Evolutionary conservation across 2,888 invertebrate genomes (phyloP), one percentile per base, ranked within the genome.

Genomic region (Ochropleura plecta): DNA sequence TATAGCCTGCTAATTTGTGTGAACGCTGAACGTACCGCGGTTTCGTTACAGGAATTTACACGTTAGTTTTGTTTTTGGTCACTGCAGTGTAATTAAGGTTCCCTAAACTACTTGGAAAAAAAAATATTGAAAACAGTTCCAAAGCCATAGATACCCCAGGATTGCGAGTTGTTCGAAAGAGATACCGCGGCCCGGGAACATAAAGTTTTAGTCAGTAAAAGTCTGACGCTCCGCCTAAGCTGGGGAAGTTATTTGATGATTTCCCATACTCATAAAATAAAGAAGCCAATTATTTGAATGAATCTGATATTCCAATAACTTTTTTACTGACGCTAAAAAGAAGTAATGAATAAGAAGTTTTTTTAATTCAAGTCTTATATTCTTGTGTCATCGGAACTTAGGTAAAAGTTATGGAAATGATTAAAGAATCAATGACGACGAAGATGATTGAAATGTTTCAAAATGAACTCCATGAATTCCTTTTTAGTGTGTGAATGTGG

Each of bases 1-100:
- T 86, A 88, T 86, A 81, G 79, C 76, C 78, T 76, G 83, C 83
- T 89, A 79, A 85, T 86, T 85, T 81, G 84, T 88, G 84, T 85
- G 85, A 86, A 85, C 82, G 65, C 63, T 85, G 85, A 86, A 85
- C 82, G 66, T 64, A 69, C 73, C 76, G 64, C 69, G 46, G 62
- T 79, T 85, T 86, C 73, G 76, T 79, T 82, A 79, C 73, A 70
- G 74, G n/a, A 76, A 68, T 81, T 81, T 68, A 78, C 77, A 75
- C 72, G 62, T 70, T 53, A 49, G 9, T 82, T 79, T 78, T 76
- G 66, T 78, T 73, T 69, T 71, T 40, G 9, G 40, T 1, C 16
- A 59, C 30, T 59, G 16, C 40, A 59, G 8, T 16, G 16, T 40
- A 8, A 59, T 59, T 40, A 40, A 16, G 9, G 16, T 9, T 53